A percentile compares a stretch with the other conserved stretches of the same genome.
Evolutionary conservation across 2,888 invertebrate genomes (phyloP).

Genomic region (Pasiphila rectangulata): DNA sequence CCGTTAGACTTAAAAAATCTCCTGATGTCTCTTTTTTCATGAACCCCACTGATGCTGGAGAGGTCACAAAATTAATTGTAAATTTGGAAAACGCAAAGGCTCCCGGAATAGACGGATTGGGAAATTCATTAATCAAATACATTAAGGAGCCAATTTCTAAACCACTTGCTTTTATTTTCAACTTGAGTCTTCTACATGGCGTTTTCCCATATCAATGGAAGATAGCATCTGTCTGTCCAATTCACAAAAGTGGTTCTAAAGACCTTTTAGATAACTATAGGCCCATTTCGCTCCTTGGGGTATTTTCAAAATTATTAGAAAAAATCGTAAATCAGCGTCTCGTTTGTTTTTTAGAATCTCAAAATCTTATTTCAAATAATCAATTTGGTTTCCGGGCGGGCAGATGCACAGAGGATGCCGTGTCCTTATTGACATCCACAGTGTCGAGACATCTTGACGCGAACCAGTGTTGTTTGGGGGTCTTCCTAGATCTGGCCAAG

Average conservation of each 20-base stretch:
- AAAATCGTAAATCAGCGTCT: background rate
- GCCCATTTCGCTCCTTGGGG: background rate
- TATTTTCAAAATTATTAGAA: constrained; percentile 3
- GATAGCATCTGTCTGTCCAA: background rate
- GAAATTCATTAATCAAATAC: background rate
- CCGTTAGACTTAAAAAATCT: background rate
- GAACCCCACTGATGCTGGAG: background rate
- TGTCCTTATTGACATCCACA: background rate
- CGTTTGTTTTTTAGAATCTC: background rate
- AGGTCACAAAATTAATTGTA: background rate
- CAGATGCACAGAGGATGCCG: background rate
- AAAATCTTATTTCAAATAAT: background rate
- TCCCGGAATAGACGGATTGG: background rate
- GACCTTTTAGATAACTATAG: background rate
- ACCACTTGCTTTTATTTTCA: background rate
- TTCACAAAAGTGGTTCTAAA: background rate
- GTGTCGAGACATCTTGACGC: background rate
- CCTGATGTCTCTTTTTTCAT: background rate
- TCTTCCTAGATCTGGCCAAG: background rate
- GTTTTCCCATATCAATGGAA: background rate
- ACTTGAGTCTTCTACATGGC: background rate
- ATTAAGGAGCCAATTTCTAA: background rate
- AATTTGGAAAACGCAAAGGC: background rate
- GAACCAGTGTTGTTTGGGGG: background rate
- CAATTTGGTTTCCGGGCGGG: constrained; percentile 2